Percentiles rank a stretch among this genome's conserved stretches.
These are phyloP conservation scores for Trichonephila clavipes DNA, from an alignment of 1,140 invertebrate species.

Conservation along the genomic window DNA sequence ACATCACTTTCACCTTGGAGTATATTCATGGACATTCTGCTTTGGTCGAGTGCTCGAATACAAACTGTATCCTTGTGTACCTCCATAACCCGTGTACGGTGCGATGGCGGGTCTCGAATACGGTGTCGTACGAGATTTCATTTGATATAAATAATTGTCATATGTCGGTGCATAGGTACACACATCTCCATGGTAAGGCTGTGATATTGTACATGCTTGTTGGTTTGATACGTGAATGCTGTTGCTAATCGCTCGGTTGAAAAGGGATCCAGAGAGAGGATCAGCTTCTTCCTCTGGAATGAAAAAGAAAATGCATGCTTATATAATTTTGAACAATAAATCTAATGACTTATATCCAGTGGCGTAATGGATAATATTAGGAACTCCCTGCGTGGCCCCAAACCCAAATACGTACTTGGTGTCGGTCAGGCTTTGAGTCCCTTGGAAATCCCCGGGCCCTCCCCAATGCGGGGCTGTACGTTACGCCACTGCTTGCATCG, in stretches of 20 bases:
- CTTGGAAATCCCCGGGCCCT: too few relatives aligned
- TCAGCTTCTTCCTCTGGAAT: conserved; percentile 70
- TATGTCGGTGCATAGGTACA: conserved; percentile 83
- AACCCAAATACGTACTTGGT: too few relatives aligned
- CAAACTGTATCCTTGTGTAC: conserved; percentile 56
- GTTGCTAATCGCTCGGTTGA: conserved; percentile 52
- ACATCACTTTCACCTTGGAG: conserved; percentile 79
- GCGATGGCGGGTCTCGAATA: conserved; percentile 73
- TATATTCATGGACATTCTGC: conserved; percentile 77
- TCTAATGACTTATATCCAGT: not conserved
- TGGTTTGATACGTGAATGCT: conserved; percentile 31
- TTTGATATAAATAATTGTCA: conserved; percentile 79
- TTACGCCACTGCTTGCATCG: too few relatives aligned
- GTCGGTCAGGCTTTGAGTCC: too few relatives aligned
- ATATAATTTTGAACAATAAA: not conserved
- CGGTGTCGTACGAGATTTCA: conserved; percentile 73
- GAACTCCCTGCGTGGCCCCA: too few relatives aligned
- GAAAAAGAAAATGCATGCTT: not conserved
- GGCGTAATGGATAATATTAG: too few relatives aligned
- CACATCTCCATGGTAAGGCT: conserved; percentile 82
- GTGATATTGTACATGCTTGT: conserved; percentile 78
- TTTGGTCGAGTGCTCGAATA: conserved; percentile 63
- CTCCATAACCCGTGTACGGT: conserved; percentile 50
- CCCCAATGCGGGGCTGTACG: too few relatives aligned
- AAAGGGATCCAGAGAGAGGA: conserved; percentile 53